Evolutionary conservation across 2,888 invertebrate species (phyloP), one percentile per base, ranked within the genome.

Genomic region (Clostera curtula): DNA sequence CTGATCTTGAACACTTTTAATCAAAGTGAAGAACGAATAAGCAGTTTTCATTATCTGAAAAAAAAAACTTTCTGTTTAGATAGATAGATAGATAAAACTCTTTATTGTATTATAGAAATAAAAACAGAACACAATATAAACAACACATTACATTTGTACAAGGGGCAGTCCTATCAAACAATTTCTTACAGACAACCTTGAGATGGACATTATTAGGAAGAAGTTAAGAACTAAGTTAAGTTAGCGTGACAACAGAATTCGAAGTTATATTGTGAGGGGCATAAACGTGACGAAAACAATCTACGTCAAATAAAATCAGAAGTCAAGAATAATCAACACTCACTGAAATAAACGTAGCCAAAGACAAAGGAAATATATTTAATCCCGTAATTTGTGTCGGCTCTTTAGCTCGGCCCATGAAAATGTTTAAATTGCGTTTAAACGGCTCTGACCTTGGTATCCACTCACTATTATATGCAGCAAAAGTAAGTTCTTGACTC

Each of bases 1-100:
- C 23, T 33, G 20, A 22, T 50, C 46, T 40, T 61, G 64, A 34
- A 69, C 43, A 23, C 60, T 69, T 35, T 61, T 56, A 7, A 77
- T 52, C 12, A 79, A 37, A 1, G 75, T 57, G 34, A 76, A 75
- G 35, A 73, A 67, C 5, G 76, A 79, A 42, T 76, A 79, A 2
- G 74, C 72, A 0, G 63, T 56, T 43, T 76, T 77, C 51, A 75
- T 59, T 18, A 77, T 75, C 79, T 79, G 72, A 18, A 28, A 39
- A 29, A 27, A 5, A 17, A 18, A 19, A 27, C 19, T 23, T 20
- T 15, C n/a, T 19, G 22, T 22, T 17, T 17, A n/a, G 8, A 6
- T 11, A 13, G 7, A 10, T n/a, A n/a, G n/a, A n/a, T n/a, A n/a
- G n/a, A n/a, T n/a, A n/a, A n/a, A n/a, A n/a, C n/a, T n/a, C n/a